Base-by-base conservation (phyloP, 2,113 vertebrate genomes). In the Pimephales promelas region DNA sequence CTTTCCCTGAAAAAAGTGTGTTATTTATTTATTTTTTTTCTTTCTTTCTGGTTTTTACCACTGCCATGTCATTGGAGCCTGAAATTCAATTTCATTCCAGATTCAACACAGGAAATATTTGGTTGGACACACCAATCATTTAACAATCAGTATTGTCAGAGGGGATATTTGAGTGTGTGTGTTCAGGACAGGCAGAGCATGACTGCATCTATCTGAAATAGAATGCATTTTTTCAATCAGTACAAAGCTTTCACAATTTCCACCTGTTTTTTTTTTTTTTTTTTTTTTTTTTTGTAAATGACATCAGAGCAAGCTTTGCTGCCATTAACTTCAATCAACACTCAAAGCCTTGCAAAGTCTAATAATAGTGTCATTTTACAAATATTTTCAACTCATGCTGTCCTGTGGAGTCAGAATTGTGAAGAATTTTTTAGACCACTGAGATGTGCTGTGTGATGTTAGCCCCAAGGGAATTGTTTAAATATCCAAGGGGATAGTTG, bases 51-150 rank as follows among this genome's bases (percentile, higher is more conserved):
- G 83, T 88, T 88, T 68, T 91, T 90, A 90, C 87, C 82, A 54
- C 78, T 87, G 87, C 90, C 90, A 91, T 91, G 86, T 91, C 90
- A 92, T 87, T 89, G 88, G 74, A 88, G 90, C 87, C 80, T 92
- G 89, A 92, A 92, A 92, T 92, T 91, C 87, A 91, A 88, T 91
- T 90, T 87, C 88, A 89, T 87, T 87, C 89, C 57, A 91, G 88
- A 91, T 91, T 87, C 88, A 90, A 88, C 83, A 79, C 87, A 83
- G 85, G 88, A 89, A 90, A 87, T 88, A 84, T 83, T 89, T 86
- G 80, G 85, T 88, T 89, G 90, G 81, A 89, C 88, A 88, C 89
- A 90, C 89, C 43, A 73, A 89, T 90, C 83, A 61, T 90, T 90
- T 89, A 91, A 90, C 91, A 90, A 89, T 93, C 90, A 89, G 80